Evolutionary conservation across 2,888 invertebrate genomes (phyloP), one percentile per base, ranked within the genome.

Genomic region (Cerastis leucographa): DNA sequence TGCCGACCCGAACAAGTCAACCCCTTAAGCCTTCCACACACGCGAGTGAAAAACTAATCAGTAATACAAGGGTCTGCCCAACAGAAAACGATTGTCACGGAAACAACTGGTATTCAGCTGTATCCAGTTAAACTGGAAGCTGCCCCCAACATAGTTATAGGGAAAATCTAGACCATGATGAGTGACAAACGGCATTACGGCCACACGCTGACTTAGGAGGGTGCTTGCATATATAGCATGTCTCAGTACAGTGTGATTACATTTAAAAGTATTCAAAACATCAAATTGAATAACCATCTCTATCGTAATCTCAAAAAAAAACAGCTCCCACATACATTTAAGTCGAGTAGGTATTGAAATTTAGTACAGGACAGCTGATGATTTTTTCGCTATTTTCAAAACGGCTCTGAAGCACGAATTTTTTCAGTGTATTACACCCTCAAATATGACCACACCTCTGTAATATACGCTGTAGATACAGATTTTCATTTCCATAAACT

Each of bases 21-120:
- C 14, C 6, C 1, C 22, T n/a, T 4, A n/a, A 25, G 17, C 35
- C 42, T 66, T 44, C 54, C 44, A 78, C 54, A 67, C 75, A 67
- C 46, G 54, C n/a, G 54, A 67, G 40, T 40, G 54, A 17, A 66
- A 22, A 66, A 25, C 22, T 46, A 2, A 25, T 35, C 11, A 35
- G n/a, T 35, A 6, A 19, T 54, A 19, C 14, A 56, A 11, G 19
- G 11, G 17, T 17, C 12, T 19, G n/a, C 8, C 40, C 19, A 29
- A 61, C 12, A n/a, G 19, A 54, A 11, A 7, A 54, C 6, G 2
- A 62, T 12, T 2, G 54, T 12, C 12, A n/a, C 22, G 22, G 9
- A 8, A 4, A 56, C 19, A 3, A 35, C 61, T 61, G 56, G 56
- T 56, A 56, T 56, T 56, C 7, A n/a, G 51, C 54, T 54, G n/a